Conservation (phyloP, 1,140 invertebrate species). For the Brachionus angularis region DNA sequence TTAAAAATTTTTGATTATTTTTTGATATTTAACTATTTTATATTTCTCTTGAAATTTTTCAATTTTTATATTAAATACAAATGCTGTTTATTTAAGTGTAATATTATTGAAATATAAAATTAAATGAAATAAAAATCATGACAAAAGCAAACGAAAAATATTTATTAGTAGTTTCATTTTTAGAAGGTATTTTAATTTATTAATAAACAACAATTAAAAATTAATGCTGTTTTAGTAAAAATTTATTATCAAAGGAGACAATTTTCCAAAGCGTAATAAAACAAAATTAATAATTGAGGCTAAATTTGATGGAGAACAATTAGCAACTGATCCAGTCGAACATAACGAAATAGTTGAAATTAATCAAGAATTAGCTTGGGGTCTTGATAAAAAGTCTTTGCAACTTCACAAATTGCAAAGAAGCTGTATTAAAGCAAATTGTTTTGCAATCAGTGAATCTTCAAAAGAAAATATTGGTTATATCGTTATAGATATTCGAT, state of each 20-base stretch:
- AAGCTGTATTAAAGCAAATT: slow-evolving; percentile 58
- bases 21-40: too few species aligned
- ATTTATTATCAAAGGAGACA: background rate
- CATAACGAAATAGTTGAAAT: slow-evolving; percentile 57
- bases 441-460: slow-evolving; percentile 53
- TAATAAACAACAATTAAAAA: background rate
- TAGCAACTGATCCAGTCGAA: slow-evolving; percentile 58
- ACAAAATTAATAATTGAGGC: slow-evolving; percentile 56
- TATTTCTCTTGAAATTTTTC: too few species aligned
- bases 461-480: slow-evolving; percentile 58
- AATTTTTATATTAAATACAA: too few species aligned
- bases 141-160: slow-evolving; percentile 14
- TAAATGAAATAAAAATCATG: too few species aligned
- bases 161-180: slow-evolving; percentile 23
- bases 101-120: too few species aligned
- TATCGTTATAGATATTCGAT: slow-evolving; percentile 59
- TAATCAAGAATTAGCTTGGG: slow-evolving; percentile 61
- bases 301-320: slow-evolving; percentile 60
- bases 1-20: too few species aligned
- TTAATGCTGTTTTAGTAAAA: background rate
- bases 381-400: slow-evolving; percentile 59
- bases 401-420: slow-evolving; percentile 58
- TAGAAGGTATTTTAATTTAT: background rate
- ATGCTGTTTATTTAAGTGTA: too few species aligned
- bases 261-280: background rate